Evolutionary conservation across 2,888 invertebrate species (phyloP).

Genomic region (Phengaris alcon): DNA sequence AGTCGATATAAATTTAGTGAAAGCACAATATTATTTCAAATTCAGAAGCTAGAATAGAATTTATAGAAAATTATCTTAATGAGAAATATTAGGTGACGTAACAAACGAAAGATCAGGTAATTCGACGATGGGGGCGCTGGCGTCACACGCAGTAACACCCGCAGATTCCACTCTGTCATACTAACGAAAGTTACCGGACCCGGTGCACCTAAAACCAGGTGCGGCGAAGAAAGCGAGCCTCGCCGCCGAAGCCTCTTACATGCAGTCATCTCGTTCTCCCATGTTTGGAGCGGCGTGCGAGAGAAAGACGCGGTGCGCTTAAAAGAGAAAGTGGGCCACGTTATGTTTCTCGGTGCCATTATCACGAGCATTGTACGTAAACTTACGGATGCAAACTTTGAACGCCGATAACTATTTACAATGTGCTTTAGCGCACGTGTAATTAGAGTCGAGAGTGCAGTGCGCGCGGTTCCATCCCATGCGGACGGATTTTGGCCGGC

Average conservation of each 20-base stretch:
- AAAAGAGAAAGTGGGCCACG: slow-evolving; percentile 80
- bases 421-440: slow-evolving; percentile 37
- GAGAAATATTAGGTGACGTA: slow-evolving; percentile 44
- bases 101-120: slow-evolving; percentile 58
- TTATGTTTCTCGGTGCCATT: slow-evolving; percentile 77
- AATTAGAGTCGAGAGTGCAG: slow-evolving; percentile 33
- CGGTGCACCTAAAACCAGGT: slow-evolving; percentile 74
- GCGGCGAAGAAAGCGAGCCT: slow-evolving; percentile 77
- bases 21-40: slow-evolving; percentile 7
- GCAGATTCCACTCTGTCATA: slow-evolving; percentile 58
- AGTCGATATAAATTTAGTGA: slow-evolving; percentile 1
- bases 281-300: slow-evolving; percentile 45
- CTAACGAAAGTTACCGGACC: slow-evolving; percentile 78
- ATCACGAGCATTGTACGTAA: slow-evolving; percentile 76
- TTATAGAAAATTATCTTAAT: slow-evolving; percentile 27
- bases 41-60: slow-evolving; percentile 27
- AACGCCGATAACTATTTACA: slow-evolving; percentile 38
- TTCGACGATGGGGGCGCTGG: slow-evolving; percentile 49
- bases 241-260: slow-evolving; percentile 53
- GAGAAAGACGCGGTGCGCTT: slow-evolving; percentile 69
- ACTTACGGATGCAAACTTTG: slow-evolving; percentile 62
- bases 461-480: neutral
- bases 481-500: slow-evolving; percentile 44
- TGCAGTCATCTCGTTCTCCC: slow-evolving; percentile 62
- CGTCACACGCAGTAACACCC: slow-evolving; percentile 36